Conservation (phyloP, 2,888 invertebrate genomes). For the Drosophila limbata region DNA sequence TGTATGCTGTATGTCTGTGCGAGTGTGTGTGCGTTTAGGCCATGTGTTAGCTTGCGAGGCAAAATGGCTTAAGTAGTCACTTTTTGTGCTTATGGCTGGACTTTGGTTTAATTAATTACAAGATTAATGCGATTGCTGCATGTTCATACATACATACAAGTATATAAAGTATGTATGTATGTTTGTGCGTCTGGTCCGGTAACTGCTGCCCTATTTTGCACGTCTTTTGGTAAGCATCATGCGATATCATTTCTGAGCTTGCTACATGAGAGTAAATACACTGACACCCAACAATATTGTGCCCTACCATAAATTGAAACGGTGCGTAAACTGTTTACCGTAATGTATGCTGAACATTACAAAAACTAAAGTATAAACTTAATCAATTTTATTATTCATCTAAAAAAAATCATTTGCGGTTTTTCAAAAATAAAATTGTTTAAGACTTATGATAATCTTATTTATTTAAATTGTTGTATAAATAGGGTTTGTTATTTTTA, state of each 20-base stretch:
- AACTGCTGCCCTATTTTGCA: constrained; percentile 46
- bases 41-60: constrained; percentile 77
- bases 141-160: not conserved
- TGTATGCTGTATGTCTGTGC: not conserved
- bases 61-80: constrained; percentile 81
- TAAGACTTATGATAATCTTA: not conserved
- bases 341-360: not conserved
- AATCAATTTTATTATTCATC: not conserved
- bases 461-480: not conserved
- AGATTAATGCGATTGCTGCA: constrained; percentile 72
- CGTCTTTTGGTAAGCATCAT: constrained; percentile 44
- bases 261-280: constrained; percentile 62
- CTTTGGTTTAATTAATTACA: constrained; percentile 82
- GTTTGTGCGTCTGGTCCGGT: constrained; percentile 24
- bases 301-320: constrained; percentile 22
- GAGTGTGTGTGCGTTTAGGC: constrained; percentile 44
- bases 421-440: too few relatives aligned
- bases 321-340: not conserved
- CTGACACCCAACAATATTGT: constrained; percentile 64
- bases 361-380: not conserved
- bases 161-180: not conserved
- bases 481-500: too few relatives aligned
- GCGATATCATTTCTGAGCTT: constrained; percentile 39
- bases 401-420: not conserved
- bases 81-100: constrained; percentile 81